These are phyloP conservation scores for Ivindomyrus marchei DNA, from an alignment of 2,113 vertebrate genomes.

Conservation along the genomic window DNA sequence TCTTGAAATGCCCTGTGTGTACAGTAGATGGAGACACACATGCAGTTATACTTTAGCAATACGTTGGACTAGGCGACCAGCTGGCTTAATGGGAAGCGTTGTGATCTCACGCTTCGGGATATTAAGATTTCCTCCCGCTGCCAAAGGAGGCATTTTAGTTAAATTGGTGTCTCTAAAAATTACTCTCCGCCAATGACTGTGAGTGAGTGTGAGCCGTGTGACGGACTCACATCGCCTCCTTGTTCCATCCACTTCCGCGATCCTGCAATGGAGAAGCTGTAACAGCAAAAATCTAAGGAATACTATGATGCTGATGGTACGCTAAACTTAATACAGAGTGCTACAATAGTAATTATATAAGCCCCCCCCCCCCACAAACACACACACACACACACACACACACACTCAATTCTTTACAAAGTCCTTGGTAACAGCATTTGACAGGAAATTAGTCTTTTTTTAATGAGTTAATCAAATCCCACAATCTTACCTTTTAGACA, in stretches of 20 bases:
- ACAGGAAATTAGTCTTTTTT: background rate
- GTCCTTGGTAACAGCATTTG: background rate
- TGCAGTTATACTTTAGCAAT: background rate
- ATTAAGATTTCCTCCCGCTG: background rate
- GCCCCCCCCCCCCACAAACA: background rate
- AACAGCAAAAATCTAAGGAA: background rate
- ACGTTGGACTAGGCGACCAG: background rate
- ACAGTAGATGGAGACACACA: conserved; percentile 14
- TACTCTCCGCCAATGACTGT: background rate
- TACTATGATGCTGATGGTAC: background rate
- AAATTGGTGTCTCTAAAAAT: background rate
- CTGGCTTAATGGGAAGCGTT: background rate
- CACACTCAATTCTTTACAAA: background rate
- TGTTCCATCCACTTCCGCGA: background rate
- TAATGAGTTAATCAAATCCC: background rate
- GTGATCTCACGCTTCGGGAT: background rate
- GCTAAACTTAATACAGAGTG: background rate
- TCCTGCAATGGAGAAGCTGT: background rate
- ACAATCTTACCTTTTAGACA: background rate
- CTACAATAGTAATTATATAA: background rate
- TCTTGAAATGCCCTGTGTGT: background rate
- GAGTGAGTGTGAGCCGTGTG: background rate
- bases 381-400: background rate
- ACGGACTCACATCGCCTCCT: background rate
- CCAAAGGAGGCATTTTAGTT: background rate